phyloP scores from a whole-genome alignment of 2,888 invertebrate genomes.

The Latrodectus hesperus region DNA sequence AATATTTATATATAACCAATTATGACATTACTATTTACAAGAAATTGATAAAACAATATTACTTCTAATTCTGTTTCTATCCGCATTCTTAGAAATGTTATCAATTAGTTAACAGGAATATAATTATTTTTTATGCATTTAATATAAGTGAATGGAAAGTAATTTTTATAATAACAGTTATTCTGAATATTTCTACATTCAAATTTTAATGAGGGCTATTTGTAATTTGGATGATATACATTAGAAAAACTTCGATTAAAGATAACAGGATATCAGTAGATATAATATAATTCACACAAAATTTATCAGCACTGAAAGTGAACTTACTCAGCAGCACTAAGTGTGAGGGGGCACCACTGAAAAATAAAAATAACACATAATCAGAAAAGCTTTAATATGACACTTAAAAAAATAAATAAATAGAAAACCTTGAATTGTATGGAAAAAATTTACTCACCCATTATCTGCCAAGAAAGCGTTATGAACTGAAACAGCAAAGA shows the following conservation, averaged over 20 bases:
- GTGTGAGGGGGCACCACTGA: slow-evolving; percentile 53
- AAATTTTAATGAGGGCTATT: neutral
- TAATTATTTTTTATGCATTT: neutral
- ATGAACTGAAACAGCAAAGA: slow-evolving; percentile 56
- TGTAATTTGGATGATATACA: neutral
- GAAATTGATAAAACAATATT: too few species aligned
- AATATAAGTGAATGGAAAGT: neutral
- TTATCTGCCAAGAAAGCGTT: slow-evolving; percentile 63
- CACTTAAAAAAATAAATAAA: neutral
- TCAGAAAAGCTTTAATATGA: neutral
- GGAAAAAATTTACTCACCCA: slow-evolving; percentile 40
- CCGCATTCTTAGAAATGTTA: too few species aligned
- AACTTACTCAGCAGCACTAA: slow-evolving; percentile 68
- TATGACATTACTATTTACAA: too few species aligned
- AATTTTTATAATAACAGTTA: neutral
- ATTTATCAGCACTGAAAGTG: neutral
- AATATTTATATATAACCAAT: too few species aligned
- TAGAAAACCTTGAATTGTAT: too few species aligned
- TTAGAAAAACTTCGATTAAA: neutral
- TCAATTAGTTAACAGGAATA: too few species aligned
- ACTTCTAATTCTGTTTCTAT: too few species aligned
- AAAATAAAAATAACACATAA: neutral
- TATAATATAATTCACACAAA: neutral
- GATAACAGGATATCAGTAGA: neutral
- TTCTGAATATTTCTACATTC: neutral